Conservation (phyloP, 2,797 vertebrate genomes). For the Brotula barbata region DNA sequence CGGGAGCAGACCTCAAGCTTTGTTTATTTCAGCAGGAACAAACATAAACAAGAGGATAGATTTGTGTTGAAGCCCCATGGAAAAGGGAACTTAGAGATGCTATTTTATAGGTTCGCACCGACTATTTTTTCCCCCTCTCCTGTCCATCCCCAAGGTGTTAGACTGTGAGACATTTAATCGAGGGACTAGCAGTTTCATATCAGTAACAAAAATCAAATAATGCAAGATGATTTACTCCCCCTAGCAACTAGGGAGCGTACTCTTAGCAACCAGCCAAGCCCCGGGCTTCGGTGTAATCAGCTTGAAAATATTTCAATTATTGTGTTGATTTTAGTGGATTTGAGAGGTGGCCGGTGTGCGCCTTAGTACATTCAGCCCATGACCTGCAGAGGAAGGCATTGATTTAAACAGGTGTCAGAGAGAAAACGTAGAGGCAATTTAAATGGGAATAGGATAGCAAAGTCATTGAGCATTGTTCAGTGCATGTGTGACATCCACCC, state of each 20-base stretch:
- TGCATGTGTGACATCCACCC: conserved; percentile 96
- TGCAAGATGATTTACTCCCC: conserved; percentile 99
- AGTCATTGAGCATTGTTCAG: conserved; percentile 88
- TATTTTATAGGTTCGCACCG: conserved; percentile 98
- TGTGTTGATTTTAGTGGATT: conserved; percentile 99
- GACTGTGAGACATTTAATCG: conserved; percentile 99
- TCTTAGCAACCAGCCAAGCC: conserved; percentile 99
- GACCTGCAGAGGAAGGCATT: conserved; percentile 99
- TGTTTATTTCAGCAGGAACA: conserved; percentile 90
- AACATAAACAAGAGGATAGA: conserved; percentile 86
- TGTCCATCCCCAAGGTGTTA: conserved; percentile 98
- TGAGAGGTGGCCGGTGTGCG: conserved; percentile 97
- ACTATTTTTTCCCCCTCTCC: conserved; percentile 93
- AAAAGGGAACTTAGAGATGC: conserved; percentile 97
- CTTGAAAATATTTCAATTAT: conserved; percentile 99
- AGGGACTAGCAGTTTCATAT: conserved; percentile 99
- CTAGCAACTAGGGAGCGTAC: conserved; percentile 99
- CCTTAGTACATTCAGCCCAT: conserved; percentile 95
- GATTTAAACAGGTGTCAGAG: conserved; percentile 99
- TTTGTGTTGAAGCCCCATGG: conserved; percentile 87
- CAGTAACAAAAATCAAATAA: conserved; percentile 99
- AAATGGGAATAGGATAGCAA: conserved; percentile 97
- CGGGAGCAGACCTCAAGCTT: conserved; percentile 80
- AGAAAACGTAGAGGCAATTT: conserved; percentile 99
- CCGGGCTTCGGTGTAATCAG: conserved; percentile 99